Percentiles rank a stretch among this genome's conserved stretches.
Evolutionary conservation across 2,113 vertebrate species (phyloP).

Genomic region (Sclerurus mexicanus): DNA sequence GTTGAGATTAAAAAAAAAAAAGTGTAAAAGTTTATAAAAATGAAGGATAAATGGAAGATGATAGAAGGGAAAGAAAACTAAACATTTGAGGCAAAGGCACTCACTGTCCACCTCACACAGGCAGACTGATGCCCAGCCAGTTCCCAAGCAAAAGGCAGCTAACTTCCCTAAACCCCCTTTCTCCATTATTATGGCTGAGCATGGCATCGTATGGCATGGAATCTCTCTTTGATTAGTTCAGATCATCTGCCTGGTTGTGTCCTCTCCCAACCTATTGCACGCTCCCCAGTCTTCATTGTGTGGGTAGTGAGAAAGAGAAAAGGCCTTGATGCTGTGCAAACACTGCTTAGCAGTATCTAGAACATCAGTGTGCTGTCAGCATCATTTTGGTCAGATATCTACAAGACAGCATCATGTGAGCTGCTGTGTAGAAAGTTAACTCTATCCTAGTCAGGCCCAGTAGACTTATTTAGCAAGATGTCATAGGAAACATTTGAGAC

Average conservation of each 20-base stretch:
- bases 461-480: background rate
- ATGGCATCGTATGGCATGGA: background rate
- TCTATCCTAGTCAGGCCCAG: background rate
- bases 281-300: fast-evolving
- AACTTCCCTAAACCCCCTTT: background rate
- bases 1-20: background rate
- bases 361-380: background rate
- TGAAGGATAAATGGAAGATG: background rate
- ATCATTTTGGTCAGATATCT: background rate
- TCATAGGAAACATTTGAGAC: background rate
- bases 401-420: background rate
- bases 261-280: background rate
- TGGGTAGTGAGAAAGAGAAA: background rate
- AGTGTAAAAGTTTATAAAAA: background rate
- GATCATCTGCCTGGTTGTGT: background rate
- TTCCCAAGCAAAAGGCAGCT: background rate
- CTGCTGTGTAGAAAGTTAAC: background rate
- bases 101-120: background rate
- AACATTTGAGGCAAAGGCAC: background rate
- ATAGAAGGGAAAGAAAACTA: background rate
- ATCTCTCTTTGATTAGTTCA: background rate
- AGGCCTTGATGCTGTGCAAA: background rate
- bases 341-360: background rate
- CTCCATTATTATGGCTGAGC: background rate
- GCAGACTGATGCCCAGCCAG: background rate